These are phyloP conservation scores for Urechis unicinctus DNA, from an alignment of 2,888 invertebrate species.

Conservation along the genomic window DNA sequence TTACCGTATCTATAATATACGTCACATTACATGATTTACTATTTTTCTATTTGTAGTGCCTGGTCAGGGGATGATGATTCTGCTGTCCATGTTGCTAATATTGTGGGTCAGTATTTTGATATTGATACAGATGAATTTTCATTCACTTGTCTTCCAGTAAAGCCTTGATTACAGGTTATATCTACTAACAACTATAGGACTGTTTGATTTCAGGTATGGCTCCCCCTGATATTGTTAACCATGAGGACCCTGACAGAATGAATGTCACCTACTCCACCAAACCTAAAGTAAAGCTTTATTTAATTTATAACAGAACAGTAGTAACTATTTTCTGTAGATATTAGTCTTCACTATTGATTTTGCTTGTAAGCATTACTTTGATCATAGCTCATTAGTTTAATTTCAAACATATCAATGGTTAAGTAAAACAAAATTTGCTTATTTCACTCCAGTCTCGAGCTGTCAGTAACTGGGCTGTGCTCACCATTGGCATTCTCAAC, in stretches of 20 bases:
- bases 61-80: slow-evolving; percentile 38
- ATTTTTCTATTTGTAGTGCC: too few species aligned
- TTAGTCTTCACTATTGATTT: too few species aligned
- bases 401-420: background rate
- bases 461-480: slow-evolving; percentile 34
- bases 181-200: too few species aligned
- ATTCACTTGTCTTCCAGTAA: too few species aligned
- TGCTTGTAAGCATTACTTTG: too few species aligned
- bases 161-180: too few species aligned
- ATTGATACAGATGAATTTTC: background rate
- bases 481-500: slow-evolving; percentile 31
- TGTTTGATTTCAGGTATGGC: slow-evolving; percentile 25
- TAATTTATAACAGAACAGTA: background rate
- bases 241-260: background rate
- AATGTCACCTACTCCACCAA: slow-evolving; percentile 18
- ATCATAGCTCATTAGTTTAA: background rate
- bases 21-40: background rate
- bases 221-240: slow-evolving; percentile 18
- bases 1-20: too few species aligned
- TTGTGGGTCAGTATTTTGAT: slow-evolving; percentile 30
- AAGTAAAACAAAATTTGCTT: too few species aligned
- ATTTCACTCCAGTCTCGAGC: slow-evolving; percentile 35
- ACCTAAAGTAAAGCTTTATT: slow-evolving; percentile 3
- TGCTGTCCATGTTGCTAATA: slow-evolving; percentile 35
- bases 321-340: too few species aligned